Conservation (phyloP, 2,888 invertebrate species). For the Pachliopta kotzebuea region DNA sequence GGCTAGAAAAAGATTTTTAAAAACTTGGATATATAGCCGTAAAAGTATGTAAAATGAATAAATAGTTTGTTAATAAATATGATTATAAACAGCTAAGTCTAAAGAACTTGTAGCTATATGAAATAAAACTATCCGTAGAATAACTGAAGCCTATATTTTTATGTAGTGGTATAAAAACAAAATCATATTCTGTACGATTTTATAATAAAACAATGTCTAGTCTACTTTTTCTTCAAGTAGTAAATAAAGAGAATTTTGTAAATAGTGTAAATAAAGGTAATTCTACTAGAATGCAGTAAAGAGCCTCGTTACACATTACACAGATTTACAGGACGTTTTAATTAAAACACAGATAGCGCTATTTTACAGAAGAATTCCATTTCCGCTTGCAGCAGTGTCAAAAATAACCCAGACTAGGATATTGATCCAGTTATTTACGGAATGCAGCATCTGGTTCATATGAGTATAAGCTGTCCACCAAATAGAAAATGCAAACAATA, state of each 20-base stretch:
- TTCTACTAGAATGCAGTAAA: background rate
- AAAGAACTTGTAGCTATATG: no score
- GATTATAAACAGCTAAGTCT: no score
- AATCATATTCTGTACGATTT: background rate
- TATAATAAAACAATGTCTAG: background rate
- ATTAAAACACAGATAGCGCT: background rate
- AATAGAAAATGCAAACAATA: background rate
- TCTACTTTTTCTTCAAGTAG: no score
- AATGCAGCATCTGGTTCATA: slow-evolving; percentile 9
- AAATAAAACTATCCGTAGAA: no score
- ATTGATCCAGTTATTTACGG: slow-evolving; percentile 20
- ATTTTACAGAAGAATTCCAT: background rate
- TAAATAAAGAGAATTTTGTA: no score
- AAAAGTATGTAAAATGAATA: no score
- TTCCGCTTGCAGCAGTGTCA: background rate
- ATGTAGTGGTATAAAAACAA: background rate
- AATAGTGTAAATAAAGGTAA: no score
- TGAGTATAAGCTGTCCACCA: background rate
- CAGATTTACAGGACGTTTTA: background rate
- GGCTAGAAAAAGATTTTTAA: no score
- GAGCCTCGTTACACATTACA: background rate
- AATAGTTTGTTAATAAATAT: no score
- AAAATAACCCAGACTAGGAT: slow-evolving; percentile 13
- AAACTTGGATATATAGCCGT: no score
- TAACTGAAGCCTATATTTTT: background rate